Conservation (phyloP, 2,888 invertebrate genomes). For the Pomacea canaliculata region DNA sequence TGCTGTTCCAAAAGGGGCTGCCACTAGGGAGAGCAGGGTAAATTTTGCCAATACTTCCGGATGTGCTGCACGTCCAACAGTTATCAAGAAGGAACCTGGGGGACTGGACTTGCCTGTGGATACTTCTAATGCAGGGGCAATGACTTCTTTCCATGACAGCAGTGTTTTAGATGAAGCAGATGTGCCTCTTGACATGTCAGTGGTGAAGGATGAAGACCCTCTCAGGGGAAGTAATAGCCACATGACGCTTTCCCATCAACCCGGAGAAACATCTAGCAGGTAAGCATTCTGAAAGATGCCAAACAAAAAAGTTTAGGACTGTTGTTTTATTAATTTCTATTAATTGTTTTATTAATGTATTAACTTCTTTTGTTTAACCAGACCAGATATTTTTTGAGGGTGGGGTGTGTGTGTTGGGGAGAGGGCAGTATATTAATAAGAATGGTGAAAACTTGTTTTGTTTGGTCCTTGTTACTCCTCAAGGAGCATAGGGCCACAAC, state of each 20-base stretch:
- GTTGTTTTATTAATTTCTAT: background rate
- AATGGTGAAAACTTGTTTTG: too few species aligned
- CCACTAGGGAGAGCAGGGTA: too few species aligned
- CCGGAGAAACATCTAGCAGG: background rate
- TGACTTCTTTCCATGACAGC: too few species aligned
- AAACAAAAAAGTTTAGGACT: background rate
- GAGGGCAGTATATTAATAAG: too few species aligned
- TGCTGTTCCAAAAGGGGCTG: too few species aligned
- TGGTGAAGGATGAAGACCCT: conserved; percentile 25
- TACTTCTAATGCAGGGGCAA: background rate
- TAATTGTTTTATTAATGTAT: background rate
- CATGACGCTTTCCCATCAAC: background rate
- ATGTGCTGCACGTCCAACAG: background rate
- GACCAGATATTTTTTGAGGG: too few species aligned
- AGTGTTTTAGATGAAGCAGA: background rate
- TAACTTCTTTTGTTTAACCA: too few species aligned
- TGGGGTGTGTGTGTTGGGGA: too few species aligned
- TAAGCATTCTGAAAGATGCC: background rate
- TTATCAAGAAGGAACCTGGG: background rate
- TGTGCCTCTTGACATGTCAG: conserved; percentile 33
- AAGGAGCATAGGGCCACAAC: too few species aligned
- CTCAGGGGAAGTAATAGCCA: too few species aligned
- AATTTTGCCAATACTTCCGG: background rate
- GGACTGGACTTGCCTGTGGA: background rate
- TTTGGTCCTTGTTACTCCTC: too few species aligned